Percentiles rank a stretch among this genome's conserved stretches.
Conservation (phyloP, 2,113 vertebrate species). For the Cricetomys ansorgei region DNA sequence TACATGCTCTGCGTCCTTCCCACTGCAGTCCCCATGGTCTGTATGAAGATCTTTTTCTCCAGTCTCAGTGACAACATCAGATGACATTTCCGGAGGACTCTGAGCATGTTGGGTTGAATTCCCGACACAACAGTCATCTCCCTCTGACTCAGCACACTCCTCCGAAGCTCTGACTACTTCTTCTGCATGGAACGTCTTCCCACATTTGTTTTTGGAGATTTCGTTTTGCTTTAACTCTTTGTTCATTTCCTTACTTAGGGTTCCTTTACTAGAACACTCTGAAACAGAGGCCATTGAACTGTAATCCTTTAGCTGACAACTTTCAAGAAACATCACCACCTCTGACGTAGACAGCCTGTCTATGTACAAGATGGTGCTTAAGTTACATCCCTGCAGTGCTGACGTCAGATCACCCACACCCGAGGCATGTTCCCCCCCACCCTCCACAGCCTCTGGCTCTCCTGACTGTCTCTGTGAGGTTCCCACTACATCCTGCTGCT, state of each 20-base stretch:
- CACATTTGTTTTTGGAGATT: background rate
- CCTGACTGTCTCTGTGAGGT: background rate
- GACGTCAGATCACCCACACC: slow-evolving; percentile 68
- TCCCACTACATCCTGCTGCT: background rate
- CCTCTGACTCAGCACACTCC: slow-evolving; percentile 69
- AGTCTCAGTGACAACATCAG: background rate
- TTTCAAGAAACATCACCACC: slow-evolving; percentile 58
- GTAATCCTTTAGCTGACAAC: slow-evolving; percentile 61
- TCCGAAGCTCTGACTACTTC: background rate
- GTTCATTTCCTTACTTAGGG: background rate
- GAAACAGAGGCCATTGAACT: slow-evolving; percentile 67
- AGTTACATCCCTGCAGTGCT: slow-evolving; percentile 20
- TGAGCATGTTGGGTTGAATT: background rate
- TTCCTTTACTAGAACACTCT: slow-evolving; percentile 64
- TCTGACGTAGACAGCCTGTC: slow-evolving; percentile 56
- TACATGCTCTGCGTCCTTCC: background rate
- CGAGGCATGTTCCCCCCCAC: background rate
- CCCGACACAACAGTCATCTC: slow-evolving; percentile 44
- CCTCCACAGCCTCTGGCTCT: rapidly evolving
- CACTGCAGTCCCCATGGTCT: background rate
- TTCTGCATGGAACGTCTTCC: slow-evolving; percentile 13
- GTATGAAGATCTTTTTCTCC: background rate
- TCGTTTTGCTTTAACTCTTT: slow-evolving; percentile 44
- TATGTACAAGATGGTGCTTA: slow-evolving; percentile 3
- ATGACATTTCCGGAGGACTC: slow-evolving; percentile 7